A percentile compares a stretch with the other conserved stretches of the same genome.
These are phyloP conservation scores for Nesogale talazaci DNA, from an alignment of 2,113 vertebrate genomes.

Conservation along the genomic window DNA sequence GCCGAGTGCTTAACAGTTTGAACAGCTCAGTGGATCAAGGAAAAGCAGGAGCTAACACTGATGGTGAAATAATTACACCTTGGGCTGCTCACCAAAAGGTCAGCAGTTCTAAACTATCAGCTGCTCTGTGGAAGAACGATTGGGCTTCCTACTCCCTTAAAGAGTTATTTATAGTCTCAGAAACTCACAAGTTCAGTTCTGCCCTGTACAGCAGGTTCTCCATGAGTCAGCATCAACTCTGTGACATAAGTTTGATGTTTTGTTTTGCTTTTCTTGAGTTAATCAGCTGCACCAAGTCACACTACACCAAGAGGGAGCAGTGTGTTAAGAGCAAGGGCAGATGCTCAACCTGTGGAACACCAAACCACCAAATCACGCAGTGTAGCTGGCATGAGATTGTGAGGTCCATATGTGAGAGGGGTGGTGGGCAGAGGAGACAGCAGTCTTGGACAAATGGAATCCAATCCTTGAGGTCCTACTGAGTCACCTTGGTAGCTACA, in stretches of 20 bases:
- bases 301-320: not conserved
- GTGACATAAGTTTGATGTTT: too few species aligned
- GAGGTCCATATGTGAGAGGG: not conserved
- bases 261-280: too few species aligned
- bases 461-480: not conserved
- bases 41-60: not conserved
- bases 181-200: too few species aligned
- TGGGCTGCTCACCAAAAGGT: too few species aligned
- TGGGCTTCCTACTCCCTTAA: too few species aligned
- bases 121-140: too few species aligned
- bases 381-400: not conserved
- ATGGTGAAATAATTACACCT: too few species aligned
- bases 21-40: not conserved
- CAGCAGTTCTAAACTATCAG: too few species aligned
- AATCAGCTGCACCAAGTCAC: not conserved
- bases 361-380: too few species aligned
- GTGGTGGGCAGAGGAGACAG: not conserved
- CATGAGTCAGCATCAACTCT: too few species aligned
- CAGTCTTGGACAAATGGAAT: not conserved
- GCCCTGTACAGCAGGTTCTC: too few species aligned
- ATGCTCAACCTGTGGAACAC: not conserved
- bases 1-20: not conserved
- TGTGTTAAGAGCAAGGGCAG: not conserved
- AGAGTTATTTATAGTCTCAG: too few species aligned
- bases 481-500: not conserved